These are phyloP conservation scores for Drosophila ohnishii DNA, from an alignment of 1,140 invertebrate genomes.

Conservation along the genomic window DNA sequence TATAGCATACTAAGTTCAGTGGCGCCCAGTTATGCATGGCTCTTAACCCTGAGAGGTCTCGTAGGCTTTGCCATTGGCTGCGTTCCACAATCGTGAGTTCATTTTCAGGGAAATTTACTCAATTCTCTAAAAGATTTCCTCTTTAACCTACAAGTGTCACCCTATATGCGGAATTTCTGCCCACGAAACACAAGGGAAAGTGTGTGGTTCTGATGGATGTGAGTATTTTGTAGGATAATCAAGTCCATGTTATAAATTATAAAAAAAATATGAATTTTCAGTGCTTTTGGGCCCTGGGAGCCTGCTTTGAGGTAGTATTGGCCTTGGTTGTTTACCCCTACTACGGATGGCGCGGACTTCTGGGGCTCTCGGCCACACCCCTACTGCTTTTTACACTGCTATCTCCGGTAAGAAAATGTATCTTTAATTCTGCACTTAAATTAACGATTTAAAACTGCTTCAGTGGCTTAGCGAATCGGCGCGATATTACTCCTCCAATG, in stretches of 20 bases:
- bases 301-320: constrained; percentile 95
- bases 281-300: constrained; percentile 98
- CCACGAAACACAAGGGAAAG: constrained; percentile 95
- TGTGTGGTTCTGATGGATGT: constrained; percentile 97
- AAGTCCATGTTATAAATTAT: not conserved
- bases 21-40: constrained; percentile 95
- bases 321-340: constrained; percentile 96
- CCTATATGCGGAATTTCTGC: constrained; percentile 97
- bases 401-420: constrained; percentile 78
- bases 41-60: constrained; percentile 93
- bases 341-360: constrained; percentile 95
- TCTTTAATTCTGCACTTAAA: too few species aligned
- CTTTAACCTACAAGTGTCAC: constrained; percentile 88
- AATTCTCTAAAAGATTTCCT: not conserved
- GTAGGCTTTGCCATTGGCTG: constrained; percentile 98
- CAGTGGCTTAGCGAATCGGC: constrained; percentile 86
- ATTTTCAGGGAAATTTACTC: not conserved
- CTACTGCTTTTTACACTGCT: constrained; percentile 92
- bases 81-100: constrained; percentile 95
- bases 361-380: constrained; percentile 94
- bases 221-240: constrained; percentile 83
- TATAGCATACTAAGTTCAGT: constrained; percentile 96
- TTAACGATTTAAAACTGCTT: too few species aligned
- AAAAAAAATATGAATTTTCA: constrained; percentile 83
- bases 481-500: constrained; percentile 92